Percentiles rank a stretch among this genome's conserved stretches.
phyloP scores from a whole-genome alignment of 2,888 invertebrate genomes.

The Amiota communis region DNA sequence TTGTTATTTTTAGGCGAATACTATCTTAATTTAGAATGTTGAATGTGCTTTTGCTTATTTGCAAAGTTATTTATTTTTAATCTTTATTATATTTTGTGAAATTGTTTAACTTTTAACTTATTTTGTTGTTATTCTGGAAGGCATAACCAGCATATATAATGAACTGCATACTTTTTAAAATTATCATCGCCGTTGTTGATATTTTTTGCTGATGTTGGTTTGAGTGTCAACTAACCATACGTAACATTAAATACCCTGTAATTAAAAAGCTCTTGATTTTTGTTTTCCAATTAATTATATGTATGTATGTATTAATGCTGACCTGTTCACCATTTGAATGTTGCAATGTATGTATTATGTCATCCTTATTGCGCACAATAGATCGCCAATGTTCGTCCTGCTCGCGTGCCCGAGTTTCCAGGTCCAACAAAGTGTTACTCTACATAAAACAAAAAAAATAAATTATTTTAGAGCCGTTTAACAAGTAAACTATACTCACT shows the following conservation, averaged over 20 bases:
- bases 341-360: constrained; percentile 70
- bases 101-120: constrained; percentile 36
- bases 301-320: constrained; percentile 39
- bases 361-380: constrained; percentile 70
- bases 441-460: constrained; percentile 38
- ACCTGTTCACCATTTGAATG: constrained; percentile 71
- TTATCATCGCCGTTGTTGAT: constrained; percentile 44
- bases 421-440: constrained; percentile 71
- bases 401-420: constrained; percentile 71
- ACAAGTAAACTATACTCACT: constrained; percentile 74
- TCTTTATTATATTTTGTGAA: constrained; percentile 40
- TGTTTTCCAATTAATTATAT: background rate
- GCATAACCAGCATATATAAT: constrained; percentile 61
- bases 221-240: constrained; percentile 32
- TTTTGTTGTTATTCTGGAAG: constrained; percentile 43
- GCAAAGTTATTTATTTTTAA: constrained; percentile 37
- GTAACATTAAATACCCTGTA: constrained; percentile 71
- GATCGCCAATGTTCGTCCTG: constrained; percentile 72
- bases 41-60: constrained; percentile 56
- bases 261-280: constrained; percentile 22
- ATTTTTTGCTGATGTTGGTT: constrained; percentile 9
- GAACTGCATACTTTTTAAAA: constrained; percentile 56
- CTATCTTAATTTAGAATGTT: constrained; percentile 58
- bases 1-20: constrained; percentile 30
- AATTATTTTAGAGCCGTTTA: background rate